phyloP scores from a whole-genome alignment of 2,113 vertebrate species.

The Otis tarda region DNA sequence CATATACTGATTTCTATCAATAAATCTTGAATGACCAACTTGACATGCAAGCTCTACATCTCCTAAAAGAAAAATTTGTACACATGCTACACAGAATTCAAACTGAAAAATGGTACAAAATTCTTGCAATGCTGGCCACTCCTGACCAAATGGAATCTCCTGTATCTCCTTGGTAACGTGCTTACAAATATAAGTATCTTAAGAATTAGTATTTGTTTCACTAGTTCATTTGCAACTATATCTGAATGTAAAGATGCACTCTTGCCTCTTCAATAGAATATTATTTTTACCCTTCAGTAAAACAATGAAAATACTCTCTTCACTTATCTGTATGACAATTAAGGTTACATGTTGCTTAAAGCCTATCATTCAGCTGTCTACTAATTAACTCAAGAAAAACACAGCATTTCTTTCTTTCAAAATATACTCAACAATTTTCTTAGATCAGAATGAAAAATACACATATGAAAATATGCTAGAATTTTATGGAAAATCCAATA shows the following conservation, averaged over 20 bases:
- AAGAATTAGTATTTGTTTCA: not conserved
- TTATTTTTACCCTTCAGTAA: not conserved
- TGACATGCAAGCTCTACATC: not conserved
- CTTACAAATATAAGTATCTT: not conserved
- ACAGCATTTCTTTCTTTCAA: not conserved
- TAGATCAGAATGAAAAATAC: not conserved
- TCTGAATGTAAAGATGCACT: not conserved
- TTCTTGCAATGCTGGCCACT: not conserved
- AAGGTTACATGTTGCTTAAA: not conserved
- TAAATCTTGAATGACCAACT: not conserved
- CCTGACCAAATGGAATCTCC: not conserved
- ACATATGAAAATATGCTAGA: not conserved
- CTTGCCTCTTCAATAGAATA: not conserved
- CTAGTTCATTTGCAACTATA: not conserved
- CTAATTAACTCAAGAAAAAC: not conserved
- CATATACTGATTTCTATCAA: not conserved
- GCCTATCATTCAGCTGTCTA: not conserved
- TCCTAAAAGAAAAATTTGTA: not conserved
- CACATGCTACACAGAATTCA: not conserved
- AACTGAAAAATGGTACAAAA: not conserved
- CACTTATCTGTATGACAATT: not conserved
- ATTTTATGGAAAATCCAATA: not conserved
- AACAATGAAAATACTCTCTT: not conserved
- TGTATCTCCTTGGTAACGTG: not conserved
- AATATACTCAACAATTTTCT: not conserved